Evolutionary conservation across 2,888 invertebrate genomes (phyloP).

Genomic region (Drosophila atripex): DNA sequence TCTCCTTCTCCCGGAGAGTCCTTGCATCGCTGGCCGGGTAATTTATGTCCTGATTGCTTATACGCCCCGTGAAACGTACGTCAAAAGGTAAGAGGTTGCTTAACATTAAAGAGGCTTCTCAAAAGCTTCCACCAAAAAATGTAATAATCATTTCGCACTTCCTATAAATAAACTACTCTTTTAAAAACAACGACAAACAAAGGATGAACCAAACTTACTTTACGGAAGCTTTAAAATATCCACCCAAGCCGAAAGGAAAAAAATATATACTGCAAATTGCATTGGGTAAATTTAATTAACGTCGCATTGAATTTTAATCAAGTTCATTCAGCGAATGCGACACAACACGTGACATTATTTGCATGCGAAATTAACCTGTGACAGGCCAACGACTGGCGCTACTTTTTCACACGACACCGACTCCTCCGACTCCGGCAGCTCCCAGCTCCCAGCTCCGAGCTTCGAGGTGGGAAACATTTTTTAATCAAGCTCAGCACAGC

Average conservation of each 20-base stretch:
- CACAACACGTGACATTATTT: conserved; percentile 77
- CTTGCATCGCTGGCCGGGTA: conserved; percentile 52
- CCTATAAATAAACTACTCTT: neutral
- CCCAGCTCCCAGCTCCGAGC: conserved; percentile 17
- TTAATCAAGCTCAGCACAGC: conserved; percentile 29
- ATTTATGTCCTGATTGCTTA: conserved; percentile 68
- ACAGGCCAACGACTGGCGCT: conserved; percentile 40
- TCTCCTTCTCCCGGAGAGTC: conserved; percentile 39
- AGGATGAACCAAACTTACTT: conserved; percentile 7
- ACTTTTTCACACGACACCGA: neutral
- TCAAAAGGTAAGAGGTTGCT: conserved; percentile 26
- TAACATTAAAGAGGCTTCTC: too few species aligned
- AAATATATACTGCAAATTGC: conserved; percentile 57
- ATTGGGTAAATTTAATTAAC: conserved; percentile 76
- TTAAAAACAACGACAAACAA: neutral
- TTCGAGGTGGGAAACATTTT: conserved; percentile 16
- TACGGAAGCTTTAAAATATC: conserved; percentile 13
- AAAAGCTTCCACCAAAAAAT: too few species aligned
- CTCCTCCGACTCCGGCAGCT: neutral
- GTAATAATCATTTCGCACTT: neutral
- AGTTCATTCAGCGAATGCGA: conserved; percentile 70
- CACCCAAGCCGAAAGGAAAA: neutral
- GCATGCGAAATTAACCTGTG: conserved; percentile 75
- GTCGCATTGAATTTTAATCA: conserved; percentile 77
- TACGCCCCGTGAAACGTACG: conserved; percentile 63